Conservation (phyloP, 2,113 vertebrate genomes). For the Synodontis membranacea region DNA sequence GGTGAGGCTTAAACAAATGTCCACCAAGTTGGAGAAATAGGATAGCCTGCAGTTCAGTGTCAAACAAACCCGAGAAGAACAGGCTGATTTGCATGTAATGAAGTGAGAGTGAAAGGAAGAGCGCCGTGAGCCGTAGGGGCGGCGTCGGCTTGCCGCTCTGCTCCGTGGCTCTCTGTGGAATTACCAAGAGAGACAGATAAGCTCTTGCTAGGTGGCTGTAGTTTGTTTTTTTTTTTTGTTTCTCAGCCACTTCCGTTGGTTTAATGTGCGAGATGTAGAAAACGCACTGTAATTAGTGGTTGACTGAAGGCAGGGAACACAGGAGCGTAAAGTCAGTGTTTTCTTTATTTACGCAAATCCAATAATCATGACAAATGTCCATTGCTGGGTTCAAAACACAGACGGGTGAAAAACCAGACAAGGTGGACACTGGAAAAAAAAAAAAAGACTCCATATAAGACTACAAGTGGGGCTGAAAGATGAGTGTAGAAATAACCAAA, state of each 20-base stretch:
- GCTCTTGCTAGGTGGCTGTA: background rate
- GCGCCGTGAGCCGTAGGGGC: too few relatives aligned
- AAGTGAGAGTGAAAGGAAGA: background rate
- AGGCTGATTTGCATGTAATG: background rate
- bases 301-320: background rate
- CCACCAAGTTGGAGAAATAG: background rate
- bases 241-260: background rate
- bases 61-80: background rate
- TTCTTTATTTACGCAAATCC: background rate
- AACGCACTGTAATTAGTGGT: background rate
- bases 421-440: background rate
- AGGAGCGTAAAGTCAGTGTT: background rate
- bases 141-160: too few relatives aligned
- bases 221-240: background rate
- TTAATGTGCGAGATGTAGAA: background rate
- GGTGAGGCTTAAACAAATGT: background rate
- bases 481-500: too few relatives aligned
- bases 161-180: background rate
- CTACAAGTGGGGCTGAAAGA: too few relatives aligned
- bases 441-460: too few relatives aligned
- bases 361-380: background rate
- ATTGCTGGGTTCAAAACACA: background rate
- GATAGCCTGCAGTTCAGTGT: background rate
- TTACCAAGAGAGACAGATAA: background rate
- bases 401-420: background rate